Percentiles rank a stretch among this genome's conserved stretches.
These are phyloP conservation scores for Drosophila obscura DNA, from an alignment of 1,140 invertebrate genomes.

Conservation along the genomic window DNA sequence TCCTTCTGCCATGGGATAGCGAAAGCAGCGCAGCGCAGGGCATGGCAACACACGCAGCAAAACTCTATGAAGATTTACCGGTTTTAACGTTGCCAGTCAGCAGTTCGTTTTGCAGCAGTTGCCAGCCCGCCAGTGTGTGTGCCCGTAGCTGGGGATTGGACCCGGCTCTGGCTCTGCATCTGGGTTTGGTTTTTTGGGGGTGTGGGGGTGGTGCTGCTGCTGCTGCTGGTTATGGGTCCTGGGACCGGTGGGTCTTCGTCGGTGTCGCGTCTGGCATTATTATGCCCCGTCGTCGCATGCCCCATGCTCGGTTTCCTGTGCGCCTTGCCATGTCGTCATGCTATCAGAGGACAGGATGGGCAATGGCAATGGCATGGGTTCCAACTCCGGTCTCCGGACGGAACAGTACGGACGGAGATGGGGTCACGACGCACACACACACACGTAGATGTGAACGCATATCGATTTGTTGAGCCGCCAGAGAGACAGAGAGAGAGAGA, in stretches of 20 bases:
- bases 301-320: conserved; percentile 70
- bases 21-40: conserved; percentile 38
- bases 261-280: conserved; percentile 80
- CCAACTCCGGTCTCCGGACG: not conserved
- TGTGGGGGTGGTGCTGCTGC: not conserved
- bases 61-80: conserved; percentile 80
- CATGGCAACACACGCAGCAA: conserved; percentile 69
- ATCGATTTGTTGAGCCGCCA: conserved; percentile 61
- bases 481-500: not conserved
- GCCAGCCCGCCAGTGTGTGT: conserved; percentile 7
- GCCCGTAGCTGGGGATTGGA: no score
- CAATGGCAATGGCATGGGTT: not conserved
- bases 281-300: conserved; percentile 53
- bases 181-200: conserved; percentile 16
- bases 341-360: conserved; percentile 47
- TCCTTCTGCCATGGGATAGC: conserved; percentile 12
- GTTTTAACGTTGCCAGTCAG: conserved; percentile 81
- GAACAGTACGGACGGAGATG: conserved; percentile 10
- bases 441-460: conserved; percentile 24
- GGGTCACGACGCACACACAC: conserved; percentile 6
- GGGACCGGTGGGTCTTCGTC: conserved; percentile 15
- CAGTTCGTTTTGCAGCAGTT: conserved; percentile 48
- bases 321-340: conserved; percentile 73
- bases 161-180: conserved; percentile 5
- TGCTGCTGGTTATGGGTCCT: conserved; percentile 38